Percentiles rank a stretch among this genome's conserved stretches.
Evolutionary conservation across 2,888 invertebrate species (phyloP).

Genomic region (Epinotia nisella): DNA sequence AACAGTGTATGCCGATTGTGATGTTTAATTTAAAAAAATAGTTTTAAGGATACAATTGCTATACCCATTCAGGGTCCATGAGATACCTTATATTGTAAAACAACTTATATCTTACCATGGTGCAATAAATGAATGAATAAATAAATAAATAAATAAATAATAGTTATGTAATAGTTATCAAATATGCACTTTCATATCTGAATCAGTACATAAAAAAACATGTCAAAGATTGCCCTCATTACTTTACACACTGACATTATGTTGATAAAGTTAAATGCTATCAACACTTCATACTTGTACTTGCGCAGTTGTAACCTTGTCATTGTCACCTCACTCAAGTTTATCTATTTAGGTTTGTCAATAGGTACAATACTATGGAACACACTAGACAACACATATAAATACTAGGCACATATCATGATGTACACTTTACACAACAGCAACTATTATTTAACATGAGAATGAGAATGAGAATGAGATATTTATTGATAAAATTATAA

Average conservation of each 20-base stretch:
- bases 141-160: too few species aligned
- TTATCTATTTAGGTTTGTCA: not conserved
- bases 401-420: too few species aligned
- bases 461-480: too few species aligned
- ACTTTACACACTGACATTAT: not conserved
- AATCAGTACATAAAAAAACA: not conserved
- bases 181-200: not conserved
- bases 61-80: too few species aligned
- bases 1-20: too few species aligned
- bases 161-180: slow-evolving; percentile 2
- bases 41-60: too few species aligned
- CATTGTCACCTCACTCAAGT: not conserved
- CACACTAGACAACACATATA: not conserved
- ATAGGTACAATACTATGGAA: not conserved
- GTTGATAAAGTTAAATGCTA: not conserved
- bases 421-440: not conserved
- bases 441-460: not conserved
- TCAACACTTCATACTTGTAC: not conserved
- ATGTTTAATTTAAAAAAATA: too few species aligned
- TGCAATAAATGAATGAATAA: too few species aligned
- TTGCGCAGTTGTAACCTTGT: not conserved
- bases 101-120: too few species aligned
- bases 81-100: too few species aligned
- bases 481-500: too few species aligned
- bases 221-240: slow-evolving; percentile 1